Evolutionary conservation across 2,797 vertebrate species (phyloP), one percentile per base, ranked within the genome.

Genomic region (Cyprinodon diabolis): DNA sequence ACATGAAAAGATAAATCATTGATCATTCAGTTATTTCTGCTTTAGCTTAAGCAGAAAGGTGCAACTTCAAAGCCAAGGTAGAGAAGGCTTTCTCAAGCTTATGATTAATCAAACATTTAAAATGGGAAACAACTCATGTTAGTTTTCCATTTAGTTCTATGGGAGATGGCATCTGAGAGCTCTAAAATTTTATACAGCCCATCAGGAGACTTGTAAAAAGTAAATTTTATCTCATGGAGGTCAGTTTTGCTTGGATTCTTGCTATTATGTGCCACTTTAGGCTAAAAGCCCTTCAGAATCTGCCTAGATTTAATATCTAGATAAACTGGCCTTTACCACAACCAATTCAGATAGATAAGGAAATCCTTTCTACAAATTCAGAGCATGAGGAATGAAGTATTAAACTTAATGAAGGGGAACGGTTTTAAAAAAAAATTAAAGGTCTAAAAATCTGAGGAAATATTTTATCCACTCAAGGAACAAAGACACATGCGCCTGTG

Each of bases 401-500:
- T 48, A 35, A 14, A 60, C n/a, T 19, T 23, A 8, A 25, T 51
- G 7, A 51, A 55, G 56, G 49, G 7, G 1, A 75, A 68, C 12
- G 4, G 3, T 49, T 75, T 4, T 43, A 25, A 75, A 30, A 40
- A 30, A 30, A 30, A 30, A 30, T 30, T n/a, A 6, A 54, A 60
- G 14, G 12, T 21, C 58, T 40, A 21, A 40, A 48, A 75, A 62
- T 51, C 17, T 58, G 14, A 45, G 23, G 6, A n/a, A 67, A 21
- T 15, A 47, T 7, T 23, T 23, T 21, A 48, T 69, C n/a, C 48
- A 83, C 52, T 74, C 23, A 75, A 68, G 47, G 35, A 4, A 17
- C 66, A 51, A 65, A 52, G 68, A 66, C 37, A 30, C 30, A 43
- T 47, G 60, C 69, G 71, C 30, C 69, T 60, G 58, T 58, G 10